Base-by-base conservation (phyloP, 2,113 vertebrate species). In the Lophius piscatorius region DNA sequence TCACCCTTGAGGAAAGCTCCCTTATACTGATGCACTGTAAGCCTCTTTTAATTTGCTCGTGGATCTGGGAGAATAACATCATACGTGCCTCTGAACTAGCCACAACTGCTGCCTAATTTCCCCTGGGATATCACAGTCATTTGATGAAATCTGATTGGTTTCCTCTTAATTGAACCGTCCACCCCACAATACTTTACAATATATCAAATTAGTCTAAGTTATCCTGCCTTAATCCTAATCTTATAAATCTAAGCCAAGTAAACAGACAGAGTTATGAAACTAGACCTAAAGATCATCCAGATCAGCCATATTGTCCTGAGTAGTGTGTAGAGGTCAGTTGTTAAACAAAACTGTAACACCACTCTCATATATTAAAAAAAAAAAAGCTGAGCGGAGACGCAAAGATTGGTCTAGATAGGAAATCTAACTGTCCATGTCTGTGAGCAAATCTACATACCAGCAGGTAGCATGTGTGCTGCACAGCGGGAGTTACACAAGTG, bases 11-110 rank as follows among this genome's bases (percentile, higher is more conserved):
- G 50, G 33, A 20, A 62, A 17, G 28, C 49, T 14, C 22, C 14
- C 8, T 62, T 21, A 40, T 41, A n/a, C n/a, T n/a, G n/a, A 21
- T 29, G 42, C 33, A 40, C 8, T 21, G n/a, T 21, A 26, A 52
- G 48, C 44, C 41, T 38, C 39, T 45, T 62, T 63, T 74, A 49
- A 74, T 72, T 66, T 65, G 46, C 39, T 6, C 0, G 21, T 45
- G 39, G 63, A 82, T 80, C 58, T 63, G 76, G 72, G 23, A 71
- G 74, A 82, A 81, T 80, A 74, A 57, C 16, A 44, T 62, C 63
- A 74, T 48, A 42, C 24, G n/a, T 40, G 39, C 33, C 56, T 69
- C 64, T 65, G 52, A 77, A 81, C 46, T 55, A 74, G 35, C 59
- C 52, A 56, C 31, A 63, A 39, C 57, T 16, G 20, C 73, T 66